phyloP scores from a whole-genome alignment of 2,113 vertebrate genomes.

The Dolichotis patagonum region DNA sequence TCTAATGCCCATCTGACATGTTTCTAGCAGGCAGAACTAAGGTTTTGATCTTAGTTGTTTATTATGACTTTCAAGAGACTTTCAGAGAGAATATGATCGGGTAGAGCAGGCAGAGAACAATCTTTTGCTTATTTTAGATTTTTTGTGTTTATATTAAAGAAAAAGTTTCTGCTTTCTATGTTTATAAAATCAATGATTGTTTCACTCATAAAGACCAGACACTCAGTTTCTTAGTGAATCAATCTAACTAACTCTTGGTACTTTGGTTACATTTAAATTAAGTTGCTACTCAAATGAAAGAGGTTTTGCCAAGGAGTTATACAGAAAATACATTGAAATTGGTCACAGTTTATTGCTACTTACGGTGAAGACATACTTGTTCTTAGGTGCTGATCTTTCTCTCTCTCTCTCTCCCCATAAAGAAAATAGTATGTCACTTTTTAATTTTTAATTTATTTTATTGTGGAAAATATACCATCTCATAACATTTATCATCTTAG shows the following conservation, averaged over 20 bases:
- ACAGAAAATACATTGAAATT: neutral
- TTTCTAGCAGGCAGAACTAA: neutral
- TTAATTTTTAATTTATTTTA: neutral
- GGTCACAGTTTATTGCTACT: neutral
- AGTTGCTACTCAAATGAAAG: neutral
- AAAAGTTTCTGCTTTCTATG: neutral
- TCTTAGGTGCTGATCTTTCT: neutral
- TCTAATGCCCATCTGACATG: neutral
- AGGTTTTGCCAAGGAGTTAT: neutral
- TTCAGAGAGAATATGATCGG: neutral
- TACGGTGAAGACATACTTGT: neutral
- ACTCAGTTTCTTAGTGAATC: neutral
- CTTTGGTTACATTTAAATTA: neutral
- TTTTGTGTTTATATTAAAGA: neutral
- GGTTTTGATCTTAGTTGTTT: neutral
- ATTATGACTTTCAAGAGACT: conserved; percentile 8
- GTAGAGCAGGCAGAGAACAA: neutral
- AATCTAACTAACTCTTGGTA: neutral
- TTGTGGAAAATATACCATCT: neutral
- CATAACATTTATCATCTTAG: neutral
- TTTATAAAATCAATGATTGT: neutral
- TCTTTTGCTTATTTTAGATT: neutral
- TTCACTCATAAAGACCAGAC: neutral
- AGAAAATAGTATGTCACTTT: neutral
- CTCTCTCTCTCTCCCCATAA: neutral